Percentiles rank a stretch among this genome's conserved stretches.
Evolutionary conservation across 2,888 invertebrate species (phyloP).

Genomic region (Nephrotoma appendiculata): DNA sequence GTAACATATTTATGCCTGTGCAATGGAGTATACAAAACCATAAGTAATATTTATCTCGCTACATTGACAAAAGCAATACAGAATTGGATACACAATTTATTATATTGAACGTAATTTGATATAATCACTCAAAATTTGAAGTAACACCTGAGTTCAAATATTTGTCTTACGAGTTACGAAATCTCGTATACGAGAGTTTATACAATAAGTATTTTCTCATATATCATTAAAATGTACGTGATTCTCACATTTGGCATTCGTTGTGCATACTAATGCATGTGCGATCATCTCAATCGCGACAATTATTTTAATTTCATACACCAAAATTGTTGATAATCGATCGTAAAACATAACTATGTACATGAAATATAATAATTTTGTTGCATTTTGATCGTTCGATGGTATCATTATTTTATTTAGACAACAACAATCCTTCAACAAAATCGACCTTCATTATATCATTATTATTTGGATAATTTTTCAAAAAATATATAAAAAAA

Average conservation of each 20-base stretch:
- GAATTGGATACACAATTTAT: background rate
- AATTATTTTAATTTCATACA: background rate
- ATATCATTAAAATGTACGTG: too few species aligned
- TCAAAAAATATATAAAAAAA: background rate
- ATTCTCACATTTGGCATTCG: too few species aligned
- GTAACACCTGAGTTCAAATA: background rate
- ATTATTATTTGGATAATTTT: background rate
- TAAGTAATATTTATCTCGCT: background rate
- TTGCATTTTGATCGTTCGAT: background rate
- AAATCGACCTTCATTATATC: background rate
- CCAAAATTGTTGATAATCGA: background rate
- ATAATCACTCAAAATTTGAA: background rate
- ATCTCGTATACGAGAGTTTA: too few species aligned
- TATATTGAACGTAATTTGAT: background rate
- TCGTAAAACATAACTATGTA: background rate
- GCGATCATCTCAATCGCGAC: background rate
- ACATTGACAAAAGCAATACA: background rate
- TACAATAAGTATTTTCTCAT: too few species aligned
- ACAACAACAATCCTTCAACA: background rate
- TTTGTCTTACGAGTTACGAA: too few species aligned
- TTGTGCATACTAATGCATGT: too few species aligned
- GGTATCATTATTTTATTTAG: background rate
- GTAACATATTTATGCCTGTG: too few species aligned
- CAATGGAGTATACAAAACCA: background rate
- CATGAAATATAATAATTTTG: background rate